Evolutionary conservation across 2,113 vertebrate genomes (phyloP).

Genomic region (Stercorarius parasiticus): DNA sequence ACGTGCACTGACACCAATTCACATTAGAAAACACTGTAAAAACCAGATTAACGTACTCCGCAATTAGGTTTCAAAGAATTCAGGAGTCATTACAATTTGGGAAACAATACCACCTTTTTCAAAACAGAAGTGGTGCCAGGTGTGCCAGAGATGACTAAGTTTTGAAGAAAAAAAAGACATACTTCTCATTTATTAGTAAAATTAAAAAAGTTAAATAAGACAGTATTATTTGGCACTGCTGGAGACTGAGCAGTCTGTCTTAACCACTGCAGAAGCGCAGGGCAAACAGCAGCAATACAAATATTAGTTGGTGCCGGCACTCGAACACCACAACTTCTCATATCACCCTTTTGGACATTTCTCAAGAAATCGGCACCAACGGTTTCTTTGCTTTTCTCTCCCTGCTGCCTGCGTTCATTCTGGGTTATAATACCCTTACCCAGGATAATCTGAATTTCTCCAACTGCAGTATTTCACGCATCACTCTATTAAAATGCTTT

Average conservation of each 20-base stretch:
- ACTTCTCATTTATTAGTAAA: not conserved
- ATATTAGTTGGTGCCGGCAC: not conserved
- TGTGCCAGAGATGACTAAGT: constrained; percentile 58
- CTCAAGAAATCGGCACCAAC: not conserved
- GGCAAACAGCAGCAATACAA: not conserved
- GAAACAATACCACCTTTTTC: constrained; percentile 46
- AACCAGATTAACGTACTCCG: not conserved
- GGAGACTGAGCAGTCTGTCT: not conserved
- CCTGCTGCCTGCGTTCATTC: not conserved
- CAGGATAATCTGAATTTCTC: not conserved
- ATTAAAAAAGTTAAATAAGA: not conserved
- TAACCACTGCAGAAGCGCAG: not conserved
- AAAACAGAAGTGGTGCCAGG: constrained; percentile 61
- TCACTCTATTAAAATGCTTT: not conserved
- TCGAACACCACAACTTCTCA: not conserved
- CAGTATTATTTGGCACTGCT: not conserved
- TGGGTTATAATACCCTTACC: not conserved
- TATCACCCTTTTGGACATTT: not conserved
- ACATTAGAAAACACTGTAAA: not conserved
- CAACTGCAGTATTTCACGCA: not conserved
- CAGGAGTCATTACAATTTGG: constrained; percentile 20
- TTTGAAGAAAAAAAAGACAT: constrained; percentile 50
- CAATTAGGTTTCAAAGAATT: constrained; percentile 66
- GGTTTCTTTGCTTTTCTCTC: not conserved
- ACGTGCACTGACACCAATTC: not conserved